Percentiles rank a stretch among this genome's conserved stretches.
Evolutionary conservation across 2,113 vertebrate species (phyloP).

Genomic region (Pedetes capensis): DNA sequence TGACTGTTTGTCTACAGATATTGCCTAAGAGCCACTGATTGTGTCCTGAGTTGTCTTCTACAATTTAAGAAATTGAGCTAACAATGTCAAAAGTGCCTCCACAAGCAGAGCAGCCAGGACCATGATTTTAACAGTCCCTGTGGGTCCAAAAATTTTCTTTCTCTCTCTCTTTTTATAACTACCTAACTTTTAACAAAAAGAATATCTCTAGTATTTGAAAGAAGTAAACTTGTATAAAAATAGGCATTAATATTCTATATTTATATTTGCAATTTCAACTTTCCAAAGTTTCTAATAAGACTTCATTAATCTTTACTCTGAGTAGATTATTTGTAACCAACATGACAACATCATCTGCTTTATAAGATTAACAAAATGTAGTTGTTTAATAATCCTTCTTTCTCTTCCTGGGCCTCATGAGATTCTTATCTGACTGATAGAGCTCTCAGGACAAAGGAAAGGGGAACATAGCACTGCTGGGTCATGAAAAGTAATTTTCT

Average conservation of each 20-base stretch:
- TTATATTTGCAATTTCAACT: neutral
- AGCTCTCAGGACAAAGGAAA: neutral
- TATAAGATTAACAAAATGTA: neutral
- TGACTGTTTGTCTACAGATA: neutral
- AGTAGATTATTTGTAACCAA: neutral
- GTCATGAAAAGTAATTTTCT: conserved; percentile 27
- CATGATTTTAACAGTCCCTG: neutral
- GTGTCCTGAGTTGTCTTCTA: neutral
- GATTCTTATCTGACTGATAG: neutral
- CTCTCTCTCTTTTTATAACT: neutral
- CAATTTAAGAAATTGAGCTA: neutral
- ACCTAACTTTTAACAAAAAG: neutral
- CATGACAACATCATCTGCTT: neutral
- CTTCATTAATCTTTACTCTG: neutral
- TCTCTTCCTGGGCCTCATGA: neutral
- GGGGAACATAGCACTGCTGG: neutral
- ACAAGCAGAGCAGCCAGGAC: neutral
- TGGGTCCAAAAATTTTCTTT: neutral
- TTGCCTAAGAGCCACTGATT: neutral
- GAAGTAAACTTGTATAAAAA: neutral
- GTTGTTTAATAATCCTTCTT: neutral
- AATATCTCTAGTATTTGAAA: neutral
- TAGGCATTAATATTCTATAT: neutral
- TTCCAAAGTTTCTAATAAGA: neutral
- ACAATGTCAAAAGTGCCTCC: neutral